A percentile compares a stretch with the other conserved stretches of the same genome.
phyloP scores from a whole-genome alignment of 2,888 invertebrate species.

The Acronicta alni region DNA sequence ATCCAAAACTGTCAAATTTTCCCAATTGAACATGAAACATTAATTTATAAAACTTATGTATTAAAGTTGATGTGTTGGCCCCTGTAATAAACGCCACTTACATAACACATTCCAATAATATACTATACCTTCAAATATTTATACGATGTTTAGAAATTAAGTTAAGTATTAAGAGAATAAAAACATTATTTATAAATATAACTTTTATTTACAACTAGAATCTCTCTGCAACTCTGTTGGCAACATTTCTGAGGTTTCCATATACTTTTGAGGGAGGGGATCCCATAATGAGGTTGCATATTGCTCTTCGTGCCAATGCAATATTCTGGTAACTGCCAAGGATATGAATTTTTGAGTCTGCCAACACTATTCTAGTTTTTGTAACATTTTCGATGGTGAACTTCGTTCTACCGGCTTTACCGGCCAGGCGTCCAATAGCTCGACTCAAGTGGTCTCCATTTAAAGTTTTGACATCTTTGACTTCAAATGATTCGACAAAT shows the following conservation, averaged over 20 bases:
- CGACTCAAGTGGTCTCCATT: constrained; percentile 98
- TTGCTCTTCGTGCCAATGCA: constrained; percentile 96
- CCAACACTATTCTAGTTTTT: constrained; percentile 98
- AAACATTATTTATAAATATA: constrained; percentile 63
- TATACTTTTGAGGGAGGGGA: constrained; percentile 99
- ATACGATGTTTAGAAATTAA: too few species aligned
- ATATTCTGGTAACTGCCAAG: constrained; percentile 99
- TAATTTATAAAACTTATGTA: too few species aligned
- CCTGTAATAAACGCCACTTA: too few species aligned
- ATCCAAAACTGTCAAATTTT: too few species aligned
- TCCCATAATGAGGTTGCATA: constrained; percentile 98
- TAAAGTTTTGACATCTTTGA: constrained; percentile 98
- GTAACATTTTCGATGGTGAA: constrained; percentile 99
- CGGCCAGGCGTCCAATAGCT: constrained; percentile 99
- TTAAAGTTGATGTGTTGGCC: too few species aligned
- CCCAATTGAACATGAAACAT: too few species aligned
- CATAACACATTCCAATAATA: too few species aligned
- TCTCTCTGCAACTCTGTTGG: constrained; percentile 94
- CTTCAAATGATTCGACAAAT: constrained; percentile 98
- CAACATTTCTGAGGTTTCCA: constrained; percentile 96
- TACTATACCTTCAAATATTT: too few species aligned
- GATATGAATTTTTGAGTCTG: constrained; percentile 98
- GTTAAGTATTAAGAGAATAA: constrained; percentile 8
- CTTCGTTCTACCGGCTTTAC: constrained; percentile 98
- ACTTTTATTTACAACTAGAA: constrained; percentile 85